Evolutionary conservation across 64 coral and sea anemone species (phyloP).

Genomic region (Stylophora pistillata): DNA sequence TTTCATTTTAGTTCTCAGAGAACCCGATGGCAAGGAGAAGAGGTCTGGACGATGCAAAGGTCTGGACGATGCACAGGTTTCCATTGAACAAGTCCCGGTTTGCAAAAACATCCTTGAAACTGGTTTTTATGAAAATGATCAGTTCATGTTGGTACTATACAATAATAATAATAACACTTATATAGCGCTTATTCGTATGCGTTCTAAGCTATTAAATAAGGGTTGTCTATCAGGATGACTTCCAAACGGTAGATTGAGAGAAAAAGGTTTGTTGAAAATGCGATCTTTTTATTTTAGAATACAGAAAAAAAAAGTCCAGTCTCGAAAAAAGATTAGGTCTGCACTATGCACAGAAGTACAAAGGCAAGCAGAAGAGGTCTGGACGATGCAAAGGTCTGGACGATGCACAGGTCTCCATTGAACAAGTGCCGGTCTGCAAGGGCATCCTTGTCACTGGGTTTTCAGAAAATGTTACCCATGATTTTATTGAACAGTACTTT

Average conservation of each 20-base stretch:
- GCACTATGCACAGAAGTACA: constrained; percentile 9
- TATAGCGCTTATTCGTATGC: too few species aligned
- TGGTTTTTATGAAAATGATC: constrained; percentile 34
- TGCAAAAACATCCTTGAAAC: constrained; percentile 70
- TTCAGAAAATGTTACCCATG: constrained; percentile 51
- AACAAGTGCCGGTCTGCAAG: constrained; percentile 46
- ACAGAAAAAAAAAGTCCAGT: constrained; percentile 44
- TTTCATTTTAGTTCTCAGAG: constrained; percentile 39
- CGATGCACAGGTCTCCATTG: constrained; percentile 15
- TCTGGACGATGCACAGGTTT: constrained; percentile 23
- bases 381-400: constrained; percentile 53
- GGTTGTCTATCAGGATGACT: too few species aligned
- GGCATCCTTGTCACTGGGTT: constrained; percentile 68
- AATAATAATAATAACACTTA: too few species aligned
- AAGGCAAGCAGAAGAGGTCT: too few species aligned
- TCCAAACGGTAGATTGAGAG: too few species aligned
- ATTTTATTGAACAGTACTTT: constrained; percentile 71
- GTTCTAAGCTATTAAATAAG: too few species aligned
- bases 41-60: constrained; percentile 41
- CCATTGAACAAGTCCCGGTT: constrained; percentile 33
- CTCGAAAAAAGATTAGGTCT: constrained; percentile 39
- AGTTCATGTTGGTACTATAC: too few species aligned
- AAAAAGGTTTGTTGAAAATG: too few species aligned
- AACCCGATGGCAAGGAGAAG: constrained; percentile 35
- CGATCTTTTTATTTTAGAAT: constrained; percentile 23